phyloP scores from a whole-genome alignment of 2,888 invertebrate genomes.

The Ormyrus thymus region DNA sequence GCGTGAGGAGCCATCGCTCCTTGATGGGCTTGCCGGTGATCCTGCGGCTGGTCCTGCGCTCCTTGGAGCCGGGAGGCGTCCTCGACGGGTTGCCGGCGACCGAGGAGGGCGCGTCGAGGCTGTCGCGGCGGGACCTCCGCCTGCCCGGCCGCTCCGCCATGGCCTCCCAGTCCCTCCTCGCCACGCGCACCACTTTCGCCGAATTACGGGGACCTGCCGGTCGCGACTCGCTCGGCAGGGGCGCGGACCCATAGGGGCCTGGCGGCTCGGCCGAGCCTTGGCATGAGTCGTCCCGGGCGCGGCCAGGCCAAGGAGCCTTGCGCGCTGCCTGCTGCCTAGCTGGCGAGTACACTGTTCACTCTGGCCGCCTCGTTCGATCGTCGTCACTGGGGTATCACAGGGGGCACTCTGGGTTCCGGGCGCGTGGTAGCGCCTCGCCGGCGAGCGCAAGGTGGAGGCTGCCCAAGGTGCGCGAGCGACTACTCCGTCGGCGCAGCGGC shows the following conservation, averaged over 20 bases:
- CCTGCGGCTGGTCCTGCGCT: conserved; percentile 76
- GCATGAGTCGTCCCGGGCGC: background rate
- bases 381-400: background rate
- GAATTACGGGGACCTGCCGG: background rate
- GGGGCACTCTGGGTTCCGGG: conserved; percentile 52
- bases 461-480: conserved; percentile 72
- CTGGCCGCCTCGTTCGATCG: background rate
- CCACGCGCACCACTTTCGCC: conserved; percentile 73
- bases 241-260: background rate
- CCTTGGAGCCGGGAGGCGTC: conserved; percentile 75
- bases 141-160: conserved; percentile 72
- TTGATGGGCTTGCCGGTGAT: conserved; percentile 78
- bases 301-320: background rate
- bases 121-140: conserved; percentile 71
- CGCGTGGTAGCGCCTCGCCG: conserved; percentile 16
- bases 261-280: background rate
- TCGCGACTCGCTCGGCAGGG: background rate
- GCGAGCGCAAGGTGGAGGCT: conserved; percentile 72
- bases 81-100: conserved; percentile 60
- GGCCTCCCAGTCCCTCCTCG: conserved; percentile 68
- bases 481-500: conserved; percentile 68
- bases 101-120: conserved; percentile 71
- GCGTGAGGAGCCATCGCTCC: conserved; percentile 90
- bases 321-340: background rate
- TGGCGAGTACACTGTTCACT: background rate